These are phyloP conservation scores for Chionoecetes opilio DNA, from an alignment of 1,140 invertebrate genomes.

Conservation along the genomic window DNA sequence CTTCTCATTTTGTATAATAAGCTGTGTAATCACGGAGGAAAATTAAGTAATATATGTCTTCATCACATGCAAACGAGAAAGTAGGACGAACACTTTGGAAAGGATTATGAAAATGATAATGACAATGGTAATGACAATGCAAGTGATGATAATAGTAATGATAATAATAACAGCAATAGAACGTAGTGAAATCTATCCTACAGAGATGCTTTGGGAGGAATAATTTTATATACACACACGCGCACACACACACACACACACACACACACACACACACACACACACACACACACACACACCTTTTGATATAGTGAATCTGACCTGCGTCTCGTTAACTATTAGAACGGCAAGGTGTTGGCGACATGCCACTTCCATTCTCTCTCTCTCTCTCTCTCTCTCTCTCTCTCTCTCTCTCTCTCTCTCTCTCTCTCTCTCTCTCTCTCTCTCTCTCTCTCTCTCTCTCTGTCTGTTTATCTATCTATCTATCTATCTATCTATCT, in stretches of 20 bases:
- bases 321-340: not conserved
- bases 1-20: too few relatives aligned
- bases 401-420: constrained; percentile 51
- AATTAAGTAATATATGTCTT: too few relatives aligned
- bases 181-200: not conserved
- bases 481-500: constrained; percentile 6
- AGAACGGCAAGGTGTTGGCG: not conserved
- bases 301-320: not conserved
- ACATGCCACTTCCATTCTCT: not conserved
- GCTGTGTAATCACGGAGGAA: too few relatives aligned
- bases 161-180: not conserved
- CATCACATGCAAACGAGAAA: too few relatives aligned
- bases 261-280: constrained; percentile 34
- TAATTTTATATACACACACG: not conserved
- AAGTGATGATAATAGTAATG: too few relatives aligned
- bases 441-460: constrained; percentile 41
- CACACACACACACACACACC: constrained; percentile 31
- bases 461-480: too few relatives aligned
- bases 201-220: not conserved
- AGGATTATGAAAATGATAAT: too few relatives aligned
- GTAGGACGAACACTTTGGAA: too few relatives aligned
- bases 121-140: too few relatives aligned
- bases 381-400: constrained; percentile 46
- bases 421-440: constrained; percentile 35
- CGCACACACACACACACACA: constrained; percentile 40